Evolutionary conservation across 2,113 vertebrate genomes (phyloP).

Genomic region (Cyanocitta stelleri): DNA sequence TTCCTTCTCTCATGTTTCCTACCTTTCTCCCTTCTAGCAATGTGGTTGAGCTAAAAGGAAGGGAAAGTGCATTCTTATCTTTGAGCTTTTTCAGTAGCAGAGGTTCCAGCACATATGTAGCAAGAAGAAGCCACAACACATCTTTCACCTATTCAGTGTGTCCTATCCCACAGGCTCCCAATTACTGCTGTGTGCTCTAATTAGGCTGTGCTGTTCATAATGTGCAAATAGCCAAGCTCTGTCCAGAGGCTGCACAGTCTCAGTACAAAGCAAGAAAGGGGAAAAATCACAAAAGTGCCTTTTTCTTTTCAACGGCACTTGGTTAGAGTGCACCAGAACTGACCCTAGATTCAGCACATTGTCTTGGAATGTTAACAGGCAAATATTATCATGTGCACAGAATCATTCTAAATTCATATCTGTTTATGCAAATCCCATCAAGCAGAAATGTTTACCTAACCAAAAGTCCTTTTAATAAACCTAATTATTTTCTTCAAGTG

Average conservation of each 20-base stretch:
- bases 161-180: not conserved
- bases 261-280: not conserved
- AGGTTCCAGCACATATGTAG: not conserved
- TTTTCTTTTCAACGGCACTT: not conserved
- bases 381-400: not conserved
- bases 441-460: not conserved
- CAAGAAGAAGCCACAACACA: not conserved
- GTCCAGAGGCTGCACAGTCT: not conserved
- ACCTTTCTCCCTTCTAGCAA: not conserved
- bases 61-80: not conserved
- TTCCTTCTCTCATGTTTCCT: not conserved
- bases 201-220: not conserved
- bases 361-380: not conserved
- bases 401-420: not conserved
- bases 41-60: not conserved
- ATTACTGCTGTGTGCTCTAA: not conserved
- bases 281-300: accelerated
- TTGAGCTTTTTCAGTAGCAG: not conserved
- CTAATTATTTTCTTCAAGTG: not conserved
- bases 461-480: not conserved
- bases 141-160: not conserved
- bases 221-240: not conserved
- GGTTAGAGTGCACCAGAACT: not conserved
- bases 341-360: not conserved
- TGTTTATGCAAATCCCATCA: not conserved